Evolutionary conservation across 2,113 vertebrate genomes (phyloP), one percentile per base, ranked within the genome.

Genomic region (Acinonyx jubatus): DNA sequence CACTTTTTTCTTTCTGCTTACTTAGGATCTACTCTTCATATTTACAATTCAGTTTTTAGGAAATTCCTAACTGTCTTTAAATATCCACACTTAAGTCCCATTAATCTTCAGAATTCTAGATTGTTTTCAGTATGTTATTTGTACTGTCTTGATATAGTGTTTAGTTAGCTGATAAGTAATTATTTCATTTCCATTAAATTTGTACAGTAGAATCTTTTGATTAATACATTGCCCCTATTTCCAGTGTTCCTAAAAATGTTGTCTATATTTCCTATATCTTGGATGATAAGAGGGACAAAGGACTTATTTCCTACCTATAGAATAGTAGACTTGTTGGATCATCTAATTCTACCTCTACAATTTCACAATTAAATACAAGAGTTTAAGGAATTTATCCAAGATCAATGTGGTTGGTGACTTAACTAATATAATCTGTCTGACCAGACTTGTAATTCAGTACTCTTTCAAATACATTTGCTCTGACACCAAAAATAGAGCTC

Each of bases 101-200:
- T 83, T 92, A 66, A 74, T 65, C 55, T 48, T 73, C 68, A 80
- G 29, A 89, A 92, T 52, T 80, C 29, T 87, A 80, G 11, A 66
- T 86, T 83, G 48, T 84, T 97, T 89, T 48, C 65, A 21, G 96
- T 27, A 55, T 18, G 66, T 88, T 85, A 97, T 94, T 85, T 91
- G 81, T 91, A 86, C 14, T 83, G 25, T 52, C 5, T 92, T 89
- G 71, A 31, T 63, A 6, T 0, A 69, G 23, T 31, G 0, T 66
- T 36, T 66, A 18, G 14, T 0, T 0, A 0, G 7, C n/a, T 63
- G 21, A 18, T 73, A n/a, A 61, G 3, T 1, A 1, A 91, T 94
- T 38, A 82, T 61, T 94, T 82, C 4, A 61, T 68, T 8, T 7
- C 27, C 18, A 1, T 82, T 97, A 83, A 36, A 95, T 66, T 79